These are phyloP conservation scores for Zootermopsis nevadensis DNA, from an alignment of 2,888 invertebrate species.

Conservation along the genomic window DNA sequence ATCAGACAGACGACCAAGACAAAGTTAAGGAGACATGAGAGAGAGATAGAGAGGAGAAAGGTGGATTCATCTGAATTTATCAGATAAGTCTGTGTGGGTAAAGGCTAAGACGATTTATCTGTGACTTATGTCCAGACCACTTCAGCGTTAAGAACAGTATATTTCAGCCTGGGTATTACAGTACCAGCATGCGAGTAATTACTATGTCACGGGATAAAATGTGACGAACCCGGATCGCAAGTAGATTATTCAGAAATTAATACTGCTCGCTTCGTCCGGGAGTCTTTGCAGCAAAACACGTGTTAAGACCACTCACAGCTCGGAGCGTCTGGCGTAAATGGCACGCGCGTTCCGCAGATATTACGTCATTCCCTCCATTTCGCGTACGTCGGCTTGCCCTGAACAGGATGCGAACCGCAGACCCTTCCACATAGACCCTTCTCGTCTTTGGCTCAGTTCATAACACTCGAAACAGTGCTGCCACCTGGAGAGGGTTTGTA, in stretches of 20 bases:
- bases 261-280: too few species aligned
- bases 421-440: not conserved
- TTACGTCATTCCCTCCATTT: too few species aligned
- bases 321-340: too few species aligned
- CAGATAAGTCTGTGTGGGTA: not conserved
- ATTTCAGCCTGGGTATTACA: constrained; percentile 3
- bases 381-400: too few species aligned
- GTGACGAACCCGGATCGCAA: not conserved
- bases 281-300: too few species aligned
- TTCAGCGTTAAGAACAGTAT: not conserved
- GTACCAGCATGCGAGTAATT: not conserved
- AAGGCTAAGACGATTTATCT: not conserved
- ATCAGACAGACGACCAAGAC: not conserved
- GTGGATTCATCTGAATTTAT: not conserved
- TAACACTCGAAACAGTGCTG: too few species aligned
- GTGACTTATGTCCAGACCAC: not conserved
- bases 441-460: not conserved
- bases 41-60: not conserved
- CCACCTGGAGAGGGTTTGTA: too few species aligned
- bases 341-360: too few species aligned
- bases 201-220: not conserved
- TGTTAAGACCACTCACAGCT: too few species aligned
- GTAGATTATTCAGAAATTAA: too few species aligned
- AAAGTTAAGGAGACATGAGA: not conserved
- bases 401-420: not conserved